Conservation (phyloP, 1,140 invertebrate genomes). For the Halesus radiatus region DNA sequence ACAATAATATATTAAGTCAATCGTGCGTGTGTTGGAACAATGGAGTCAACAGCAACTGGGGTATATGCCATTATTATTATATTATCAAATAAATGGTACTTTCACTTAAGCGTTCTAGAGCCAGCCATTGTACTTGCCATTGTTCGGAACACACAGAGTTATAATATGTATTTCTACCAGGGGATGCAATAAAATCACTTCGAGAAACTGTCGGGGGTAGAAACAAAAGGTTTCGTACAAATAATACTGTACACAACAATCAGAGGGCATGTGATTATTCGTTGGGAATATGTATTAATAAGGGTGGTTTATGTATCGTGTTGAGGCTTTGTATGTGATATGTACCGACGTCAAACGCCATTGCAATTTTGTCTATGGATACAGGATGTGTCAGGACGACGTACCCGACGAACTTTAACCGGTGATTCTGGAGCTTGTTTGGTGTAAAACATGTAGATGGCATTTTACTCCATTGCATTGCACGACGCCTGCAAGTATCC, state of each 20-base stretch:
- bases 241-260: slow-evolving; percentile 19
- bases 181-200: slow-evolving; percentile 34
- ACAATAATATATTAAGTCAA: slow-evolving; percentile 37
- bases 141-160: slow-evolving; percentile 12
- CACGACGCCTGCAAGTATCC: too few relatives aligned
- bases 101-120: background rate
- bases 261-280: slow-evolving; percentile 19
- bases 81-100: slow-evolving; percentile 48
- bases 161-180: slow-evolving; percentile 5
- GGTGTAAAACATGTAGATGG: too few relatives aligned
- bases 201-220: background rate
- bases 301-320: slow-evolving; percentile 1
- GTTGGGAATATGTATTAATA: background rate
- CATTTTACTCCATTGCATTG: too few relatives aligned
- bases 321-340: too few relatives aligned
- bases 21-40: slow-evolving; percentile 54
- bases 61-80: slow-evolving; percentile 30
- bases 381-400: too few relatives aligned
- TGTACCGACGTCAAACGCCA: too few relatives aligned
- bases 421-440: too few relatives aligned
- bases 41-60: slow-evolving; percentile 51
- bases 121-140: slow-evolving; percentile 39
- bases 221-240: slow-evolving; percentile 52
- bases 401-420: too few relatives aligned
- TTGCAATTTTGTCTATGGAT: too few relatives aligned